Base-by-base conservation (phyloP, 2,888 invertebrate genomes). In the Epirrhoe tristata region DNA sequence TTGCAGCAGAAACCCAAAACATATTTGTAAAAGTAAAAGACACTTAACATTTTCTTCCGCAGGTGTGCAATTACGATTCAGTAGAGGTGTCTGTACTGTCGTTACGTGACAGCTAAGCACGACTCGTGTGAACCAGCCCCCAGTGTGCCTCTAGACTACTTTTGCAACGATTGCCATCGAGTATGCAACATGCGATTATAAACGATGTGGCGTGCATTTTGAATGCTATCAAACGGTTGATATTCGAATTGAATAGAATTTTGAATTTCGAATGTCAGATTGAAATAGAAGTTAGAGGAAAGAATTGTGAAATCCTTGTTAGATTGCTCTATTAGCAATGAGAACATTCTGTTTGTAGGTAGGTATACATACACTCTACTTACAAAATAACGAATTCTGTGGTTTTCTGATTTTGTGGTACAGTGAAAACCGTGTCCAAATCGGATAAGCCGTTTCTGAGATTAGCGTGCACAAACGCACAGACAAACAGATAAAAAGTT, bases 81-180 rank as follows among this genome's bases (percentile, higher is more conserved):
- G 8, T 12, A 46, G 32, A 56, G 50, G 61, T 60, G 46, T 63
- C 61, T 52, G 61, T 56, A 58, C 66, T 31, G 36, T 43, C 24
- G 60, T 68, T 72, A 70, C 70, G 63, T 69, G 68, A 66, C 64
- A 64, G 53, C 48, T 57, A 54, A 58, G 51, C 34, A 43, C 58
- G 64, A 43, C 48, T 31, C 66, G 50, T 69, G 69, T 66, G 71
- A 67, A 69, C 61, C 58, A 61, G 60, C 55, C 24, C 43, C 58
- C 51, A 16, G 50, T 61, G 46, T 58, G 57, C 54, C n/a, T 62
- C 50, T 60, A 58, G 54, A 67, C 54, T 43, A 67, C 62, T 71
- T 70, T 70, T 71, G 65, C 57, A 70, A 67, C 50, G 60, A 51
- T 63, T 69, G 36, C 36, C 24, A 24, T 3, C 62, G 16, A 39